phyloP scores from a whole-genome alignment of 2,797 vertebrate genomes.

The Xenopus petersii region DNA sequence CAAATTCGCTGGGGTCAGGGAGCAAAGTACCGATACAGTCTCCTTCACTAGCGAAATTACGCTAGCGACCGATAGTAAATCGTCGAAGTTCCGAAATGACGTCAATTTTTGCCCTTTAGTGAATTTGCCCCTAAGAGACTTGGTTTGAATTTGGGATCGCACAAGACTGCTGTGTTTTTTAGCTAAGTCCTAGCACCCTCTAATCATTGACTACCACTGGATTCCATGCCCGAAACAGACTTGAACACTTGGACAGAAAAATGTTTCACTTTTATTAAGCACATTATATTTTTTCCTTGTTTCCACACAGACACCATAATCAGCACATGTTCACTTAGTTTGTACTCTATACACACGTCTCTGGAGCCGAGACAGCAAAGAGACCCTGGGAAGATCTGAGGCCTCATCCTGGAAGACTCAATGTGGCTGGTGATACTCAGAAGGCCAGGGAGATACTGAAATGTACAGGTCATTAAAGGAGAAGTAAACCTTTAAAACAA shows the following conservation, averaged over 20 bases:
- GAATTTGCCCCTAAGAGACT: too few relatives aligned
- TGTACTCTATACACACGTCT: conserved; percentile 31
- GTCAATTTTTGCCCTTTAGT: too few relatives aligned
- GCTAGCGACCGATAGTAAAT: too few relatives aligned
- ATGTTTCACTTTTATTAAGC: conserved; percentile 40
- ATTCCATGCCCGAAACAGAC: conserved; percentile 4
- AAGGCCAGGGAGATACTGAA: conserved; percentile 33
- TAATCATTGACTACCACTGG: too few relatives aligned
- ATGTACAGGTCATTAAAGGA: conserved; percentile 34
- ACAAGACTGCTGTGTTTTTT: too few relatives aligned
- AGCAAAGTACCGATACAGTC: too few relatives aligned
- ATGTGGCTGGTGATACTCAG: conserved; percentile 42
- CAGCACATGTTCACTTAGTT: conserved; percentile 29
- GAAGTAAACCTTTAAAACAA: too few relatives aligned
- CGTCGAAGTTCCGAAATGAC: too few relatives aligned
- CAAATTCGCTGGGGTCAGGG: too few relatives aligned
- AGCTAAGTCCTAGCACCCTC: too few relatives aligned
- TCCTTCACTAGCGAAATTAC: too few relatives aligned
- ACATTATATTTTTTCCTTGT: conserved; percentile 29
- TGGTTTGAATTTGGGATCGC: too few relatives aligned
- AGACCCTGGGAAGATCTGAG: conserved; percentile 16
- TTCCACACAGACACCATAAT: conserved; percentile 40
- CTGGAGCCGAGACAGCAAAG: conserved; percentile 19
- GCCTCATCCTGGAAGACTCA: conserved; percentile 45
- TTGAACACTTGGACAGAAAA: conserved; percentile 27